These are phyloP conservation scores for Carassius auratus DNA, from an alignment of 2,113 vertebrate species.

Conservation along the genomic window DNA sequence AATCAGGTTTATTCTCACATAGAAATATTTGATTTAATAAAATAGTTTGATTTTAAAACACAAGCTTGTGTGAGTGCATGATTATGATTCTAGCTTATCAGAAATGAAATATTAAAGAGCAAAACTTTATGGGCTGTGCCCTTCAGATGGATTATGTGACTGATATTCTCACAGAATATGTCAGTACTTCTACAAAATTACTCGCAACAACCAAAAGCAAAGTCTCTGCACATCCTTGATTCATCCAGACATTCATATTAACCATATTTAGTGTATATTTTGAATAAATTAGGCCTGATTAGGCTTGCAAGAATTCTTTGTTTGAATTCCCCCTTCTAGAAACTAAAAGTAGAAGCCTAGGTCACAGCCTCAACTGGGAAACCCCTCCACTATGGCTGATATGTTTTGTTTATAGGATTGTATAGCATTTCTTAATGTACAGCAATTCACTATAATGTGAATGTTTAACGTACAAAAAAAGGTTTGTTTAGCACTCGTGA, in stretches of 20 bases:
- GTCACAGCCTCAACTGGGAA: conserved; percentile 6
- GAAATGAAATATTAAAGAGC: background rate
- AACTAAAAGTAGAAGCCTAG: background rate
- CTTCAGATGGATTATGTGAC: background rate
- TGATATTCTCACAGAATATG: background rate
- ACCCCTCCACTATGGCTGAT: background rate
- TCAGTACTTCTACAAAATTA: background rate
- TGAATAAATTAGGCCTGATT: background rate
- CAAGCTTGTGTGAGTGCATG: background rate
- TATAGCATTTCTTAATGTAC: background rate
- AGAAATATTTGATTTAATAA: background rate
- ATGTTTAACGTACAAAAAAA: background rate
- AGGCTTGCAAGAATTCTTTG: background rate
- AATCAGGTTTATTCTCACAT: background rate
- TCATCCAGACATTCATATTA: background rate
- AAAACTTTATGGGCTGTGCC: background rate
- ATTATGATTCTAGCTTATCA: background rate
- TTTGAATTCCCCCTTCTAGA: conserved; percentile 30
- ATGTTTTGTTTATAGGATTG: background rate
- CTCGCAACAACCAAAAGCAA: background rate
- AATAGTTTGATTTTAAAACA: conserved; percentile 20
- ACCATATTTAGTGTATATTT: background rate
- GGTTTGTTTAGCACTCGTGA: background rate
- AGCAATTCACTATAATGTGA: background rate
- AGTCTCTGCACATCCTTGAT: too few species aligned